Base-by-base conservation (phyloP, 2,797 vertebrate genomes). In the Hapalemur alaotrensis region DNA sequence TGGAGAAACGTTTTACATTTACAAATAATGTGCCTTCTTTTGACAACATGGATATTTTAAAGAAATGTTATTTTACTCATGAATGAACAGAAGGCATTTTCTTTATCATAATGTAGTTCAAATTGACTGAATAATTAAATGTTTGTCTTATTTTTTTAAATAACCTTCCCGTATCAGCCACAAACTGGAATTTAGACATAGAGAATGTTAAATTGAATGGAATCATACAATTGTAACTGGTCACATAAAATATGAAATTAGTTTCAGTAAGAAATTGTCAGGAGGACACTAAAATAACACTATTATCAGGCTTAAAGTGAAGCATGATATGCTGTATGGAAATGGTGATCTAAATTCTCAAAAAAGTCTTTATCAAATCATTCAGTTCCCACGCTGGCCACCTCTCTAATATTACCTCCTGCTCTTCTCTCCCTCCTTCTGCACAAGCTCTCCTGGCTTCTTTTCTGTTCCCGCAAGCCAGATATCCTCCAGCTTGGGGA, bases 71-170 rank as follows among this genome's bases (percentile, higher is more conserved):
- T 95, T 97, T 96, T 95, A 93, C 25, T 46, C 78, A 38, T 83
- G 93, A 96, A 89, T 80, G 93, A 97, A 18, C 93, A 96, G 13
- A 85, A 52, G 52, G 5, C 17, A 81, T 89, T 81, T 61, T 95
- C 83, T 95, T 28, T 59, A 13, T 32, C 75, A 92, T 69, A 65
- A 35, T 63, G n/a, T 23, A 92, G 52, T 50, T 96, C 32, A 92
- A 96, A 97, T 67, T 76, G 93, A 95, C 85, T 91, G 52, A 93
- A 93, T 95, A 97, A 97, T 90, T 78, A 76, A 96, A 95, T 88
- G 78, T 88, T 93, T 95, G 88, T 59, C 41, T 87, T 84, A 90
- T 95, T 95, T 96, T 96, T 93, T 48, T 30, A 96, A 96, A 93
- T 89, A 72, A 67, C 38, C 85, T 96, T 97, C 94, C 52, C 73